Percentiles rank a stretch among this genome's conserved stretches.
phyloP scores from a whole-genome alignment of 2,797 vertebrate species.

The Pangasius sanitwongsei region DNA sequence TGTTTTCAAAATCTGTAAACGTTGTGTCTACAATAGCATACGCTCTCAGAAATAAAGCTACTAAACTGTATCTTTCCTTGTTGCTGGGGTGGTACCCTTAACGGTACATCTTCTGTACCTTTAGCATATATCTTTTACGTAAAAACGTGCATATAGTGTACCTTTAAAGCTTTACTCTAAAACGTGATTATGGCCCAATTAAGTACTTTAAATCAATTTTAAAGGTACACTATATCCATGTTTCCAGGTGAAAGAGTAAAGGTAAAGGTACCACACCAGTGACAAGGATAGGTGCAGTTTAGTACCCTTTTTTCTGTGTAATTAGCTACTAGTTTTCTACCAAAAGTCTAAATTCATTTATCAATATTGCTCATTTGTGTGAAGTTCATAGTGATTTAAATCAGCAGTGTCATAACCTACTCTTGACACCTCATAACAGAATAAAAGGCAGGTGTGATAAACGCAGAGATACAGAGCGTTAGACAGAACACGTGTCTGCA shows the following conservation, averaged over 20 bases:
- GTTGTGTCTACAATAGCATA: too few relatives aligned
- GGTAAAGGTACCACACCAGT: neutral
- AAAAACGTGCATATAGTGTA: neutral
- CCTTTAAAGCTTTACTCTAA: neutral
- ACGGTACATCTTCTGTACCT: neutral
- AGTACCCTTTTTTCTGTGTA: neutral
- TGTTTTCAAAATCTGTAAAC: too few relatives aligned
- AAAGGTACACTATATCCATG: neutral
- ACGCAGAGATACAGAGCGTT: neutral
- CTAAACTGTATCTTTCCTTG: too few relatives aligned
- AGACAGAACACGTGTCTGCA: neutral
- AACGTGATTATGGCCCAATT: too few relatives aligned
- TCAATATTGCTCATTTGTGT: neutral
- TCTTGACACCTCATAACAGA: too few relatives aligned
- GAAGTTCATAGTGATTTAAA: neutral
- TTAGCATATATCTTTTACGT: too few relatives aligned
- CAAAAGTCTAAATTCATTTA: neutral
- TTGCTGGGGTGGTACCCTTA: neutral
- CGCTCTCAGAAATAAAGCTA: neutral
- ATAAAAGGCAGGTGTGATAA: neutral
- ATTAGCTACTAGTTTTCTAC: neutral
- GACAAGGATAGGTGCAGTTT: neutral
- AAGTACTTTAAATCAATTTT: neutral
- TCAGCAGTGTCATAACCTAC: neutral
- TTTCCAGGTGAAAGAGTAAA: neutral